These are phyloP conservation scores for Sycophila sp. DNA, from an alignment of 1,140 invertebrate species.

Conservation along the genomic window DNA sequence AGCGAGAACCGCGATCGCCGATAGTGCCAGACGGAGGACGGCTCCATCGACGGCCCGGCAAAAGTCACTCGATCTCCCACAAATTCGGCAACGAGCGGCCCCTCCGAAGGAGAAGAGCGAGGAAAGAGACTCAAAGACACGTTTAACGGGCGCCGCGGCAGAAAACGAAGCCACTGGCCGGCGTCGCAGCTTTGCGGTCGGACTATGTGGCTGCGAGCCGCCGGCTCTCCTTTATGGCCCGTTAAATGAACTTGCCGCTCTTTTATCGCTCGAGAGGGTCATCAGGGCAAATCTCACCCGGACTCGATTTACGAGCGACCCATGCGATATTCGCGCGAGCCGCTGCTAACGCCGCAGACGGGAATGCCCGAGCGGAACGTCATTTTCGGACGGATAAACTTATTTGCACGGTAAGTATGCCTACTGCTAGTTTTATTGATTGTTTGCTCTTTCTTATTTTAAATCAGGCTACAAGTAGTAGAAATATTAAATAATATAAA, in stretches of 20 bases:
- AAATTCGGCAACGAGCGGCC: not conserved
- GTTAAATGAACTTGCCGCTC: conserved; percentile 63
- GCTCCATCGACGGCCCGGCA: not conserved
- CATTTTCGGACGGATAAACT: too few species aligned
- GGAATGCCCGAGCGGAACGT: too few species aligned
- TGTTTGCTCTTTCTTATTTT: too few species aligned
- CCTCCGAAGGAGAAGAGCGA: not conserved
- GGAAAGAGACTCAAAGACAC: not conserved
- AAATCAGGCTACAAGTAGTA: too few species aligned
- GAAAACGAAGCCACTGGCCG: conserved; percentile 13
- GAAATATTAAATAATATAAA: too few species aligned
- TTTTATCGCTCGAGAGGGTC: conserved; percentile 58
- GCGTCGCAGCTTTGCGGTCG: too few species aligned
- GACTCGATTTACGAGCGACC: conserved; percentile 56
- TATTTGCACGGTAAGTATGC: not conserved
- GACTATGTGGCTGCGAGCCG: too few species aligned
- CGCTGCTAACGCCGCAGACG: not conserved
- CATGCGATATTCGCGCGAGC: conserved; percentile 28
- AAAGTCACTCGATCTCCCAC: conserved; percentile 3
- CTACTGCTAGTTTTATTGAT: too few species aligned
- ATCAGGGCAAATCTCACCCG: conserved; percentile 51
- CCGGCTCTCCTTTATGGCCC: conserved; percentile 56
- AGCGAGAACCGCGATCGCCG: not conserved
- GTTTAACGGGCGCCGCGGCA: not conserved
- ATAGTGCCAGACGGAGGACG: not conserved